phyloP scores from a whole-genome alignment of 2,888 invertebrate species.

The Agonopterix heracliana region DNA sequence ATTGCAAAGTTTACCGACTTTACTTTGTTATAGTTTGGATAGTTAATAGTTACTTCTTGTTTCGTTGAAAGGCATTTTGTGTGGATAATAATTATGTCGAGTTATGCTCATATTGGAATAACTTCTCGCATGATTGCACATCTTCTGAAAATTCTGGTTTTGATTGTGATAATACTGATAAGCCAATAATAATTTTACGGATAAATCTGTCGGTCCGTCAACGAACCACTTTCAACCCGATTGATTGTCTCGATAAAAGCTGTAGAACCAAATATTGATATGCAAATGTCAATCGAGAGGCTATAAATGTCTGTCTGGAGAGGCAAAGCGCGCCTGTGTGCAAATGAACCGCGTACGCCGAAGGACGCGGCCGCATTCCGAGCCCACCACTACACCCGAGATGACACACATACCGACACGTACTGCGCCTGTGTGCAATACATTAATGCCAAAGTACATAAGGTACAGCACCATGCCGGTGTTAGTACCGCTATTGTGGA shows the following conservation, averaged over 20 bases:
- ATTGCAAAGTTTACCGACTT: slow-evolving; percentile 28
- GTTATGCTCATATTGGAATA: slow-evolving; percentile 1
- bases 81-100: neutral
- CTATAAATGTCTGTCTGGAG: slow-evolving; percentile 52
- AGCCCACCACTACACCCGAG: slow-evolving; percentile 53
- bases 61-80: slow-evolving; percentile 1
- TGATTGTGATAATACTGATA: too few relatives aligned
- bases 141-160: too few relatives aligned
- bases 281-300: slow-evolving; percentile 58
- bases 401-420: slow-evolving; percentile 66
- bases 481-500: slow-evolving; percentile 47
- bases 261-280: slow-evolving; percentile 30
- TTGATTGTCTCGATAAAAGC: slow-evolving; percentile 2
- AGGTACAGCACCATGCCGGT: slow-evolving; percentile 44
- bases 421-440: slow-evolving; percentile 29
- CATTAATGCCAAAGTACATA: slow-evolving; percentile 49
- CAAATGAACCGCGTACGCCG: slow-evolving; percentile 69
- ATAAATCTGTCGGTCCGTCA: too few relatives aligned
- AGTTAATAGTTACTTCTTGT: slow-evolving; percentile 8
- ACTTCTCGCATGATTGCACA: neutral
- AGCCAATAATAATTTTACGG: too few relatives aligned
- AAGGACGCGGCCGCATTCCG: slow-evolving; percentile 75
- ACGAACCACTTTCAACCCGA: neutral
- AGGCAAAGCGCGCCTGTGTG: slow-evolving; percentile 54
- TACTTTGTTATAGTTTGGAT: slow-evolving; percentile 9